Evolutionary conservation across 2,888 invertebrate genomes (phyloP).

Genomic region (Congeria kusceri): DNA sequence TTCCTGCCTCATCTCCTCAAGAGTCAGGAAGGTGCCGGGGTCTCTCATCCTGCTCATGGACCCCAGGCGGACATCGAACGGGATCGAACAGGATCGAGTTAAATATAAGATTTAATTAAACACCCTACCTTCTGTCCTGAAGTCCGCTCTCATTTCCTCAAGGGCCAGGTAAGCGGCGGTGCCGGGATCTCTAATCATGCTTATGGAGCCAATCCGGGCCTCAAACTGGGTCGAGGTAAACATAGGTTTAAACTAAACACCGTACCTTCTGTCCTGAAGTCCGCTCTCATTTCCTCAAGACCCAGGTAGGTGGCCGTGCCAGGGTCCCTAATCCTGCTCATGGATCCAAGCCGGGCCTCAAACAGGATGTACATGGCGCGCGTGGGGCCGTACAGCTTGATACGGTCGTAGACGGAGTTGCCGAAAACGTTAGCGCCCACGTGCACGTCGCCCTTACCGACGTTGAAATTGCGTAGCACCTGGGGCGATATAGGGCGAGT

Average conservation of each 20-base stretch:
- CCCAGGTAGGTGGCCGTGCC: slow-evolving; percentile 45
- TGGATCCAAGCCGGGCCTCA: slow-evolving; percentile 6
- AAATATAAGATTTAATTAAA: too few relatives aligned
- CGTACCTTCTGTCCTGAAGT: slow-evolving; percentile 41
- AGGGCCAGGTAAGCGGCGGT: too few relatives aligned
- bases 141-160: too few relatives aligned
- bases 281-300: slow-evolving; percentile 45
- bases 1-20: too few relatives aligned
- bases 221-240: too few relatives aligned
- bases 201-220: too few relatives aligned
- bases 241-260: background rate
- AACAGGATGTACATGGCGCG: slow-evolving; percentile 31
- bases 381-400: slow-evolving; percentile 48
- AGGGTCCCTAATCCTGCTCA: slow-evolving; percentile 34
- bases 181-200: too few relatives aligned
- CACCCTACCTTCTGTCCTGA: too few relatives aligned
- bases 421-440: slow-evolving; percentile 65
- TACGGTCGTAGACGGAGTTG: slow-evolving; percentile 46
- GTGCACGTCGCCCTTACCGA: slow-evolving; percentile 41
- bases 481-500: slow-evolving; percentile 14
- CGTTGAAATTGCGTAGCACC: slow-evolving; percentile 46
- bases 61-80: too few relatives aligned
- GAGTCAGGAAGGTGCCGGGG: too few relatives aligned
- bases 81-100: too few relatives aligned
- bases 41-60: too few relatives aligned